These are phyloP conservation scores for Regulus satrapa DNA, from an alignment of 2,113 vertebrate species.

Conservation along the genomic window DNA sequence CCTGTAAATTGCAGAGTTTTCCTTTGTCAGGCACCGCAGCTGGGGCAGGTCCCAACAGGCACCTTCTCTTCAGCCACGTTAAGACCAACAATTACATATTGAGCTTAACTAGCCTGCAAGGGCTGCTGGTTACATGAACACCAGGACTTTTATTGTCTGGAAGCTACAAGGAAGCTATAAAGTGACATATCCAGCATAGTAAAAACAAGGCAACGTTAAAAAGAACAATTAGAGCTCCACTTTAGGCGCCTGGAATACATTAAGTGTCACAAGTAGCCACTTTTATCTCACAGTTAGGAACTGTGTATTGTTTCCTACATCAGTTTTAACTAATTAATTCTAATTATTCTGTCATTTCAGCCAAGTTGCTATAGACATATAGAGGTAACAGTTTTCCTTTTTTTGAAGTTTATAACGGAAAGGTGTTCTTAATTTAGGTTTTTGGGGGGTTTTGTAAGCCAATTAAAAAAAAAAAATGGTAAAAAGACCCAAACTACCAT, in stretches of 20 bases:
- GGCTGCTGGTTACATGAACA: conserved; percentile 57
- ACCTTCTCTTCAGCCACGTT: conserved; percentile 49
- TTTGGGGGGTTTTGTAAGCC: not conserved
- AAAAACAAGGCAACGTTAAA: conserved; percentile 51
- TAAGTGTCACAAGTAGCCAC: conserved; percentile 26
- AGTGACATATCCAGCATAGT: conserved; percentile 27
- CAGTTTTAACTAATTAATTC: not conserved
- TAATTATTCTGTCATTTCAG: not conserved
- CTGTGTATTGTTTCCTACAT: not conserved
- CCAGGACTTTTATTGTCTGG: conserved; percentile 60
- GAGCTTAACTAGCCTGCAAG: conserved; percentile 43
- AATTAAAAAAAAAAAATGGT: not conserved
- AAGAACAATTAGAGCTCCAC: conserved; percentile 26
- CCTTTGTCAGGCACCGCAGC: not conserved
- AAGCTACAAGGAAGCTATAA: conserved; percentile 30
- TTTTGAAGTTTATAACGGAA: not conserved
- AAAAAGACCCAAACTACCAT: not conserved
- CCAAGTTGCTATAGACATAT: not conserved
- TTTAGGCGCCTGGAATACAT: conserved; percentile 37
- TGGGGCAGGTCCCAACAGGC: conserved; percentile 39
- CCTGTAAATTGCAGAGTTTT: not conserved
- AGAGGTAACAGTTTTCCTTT: rapidly evolving
- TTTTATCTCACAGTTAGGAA: conserved; percentile 40
- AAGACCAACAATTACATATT: conserved; percentile 42
- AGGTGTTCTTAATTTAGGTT: too few relatives aligned